Base-by-base conservation (phyloP, 2,113 vertebrate genomes). In the pig (Sus scrofa) region DNA sequence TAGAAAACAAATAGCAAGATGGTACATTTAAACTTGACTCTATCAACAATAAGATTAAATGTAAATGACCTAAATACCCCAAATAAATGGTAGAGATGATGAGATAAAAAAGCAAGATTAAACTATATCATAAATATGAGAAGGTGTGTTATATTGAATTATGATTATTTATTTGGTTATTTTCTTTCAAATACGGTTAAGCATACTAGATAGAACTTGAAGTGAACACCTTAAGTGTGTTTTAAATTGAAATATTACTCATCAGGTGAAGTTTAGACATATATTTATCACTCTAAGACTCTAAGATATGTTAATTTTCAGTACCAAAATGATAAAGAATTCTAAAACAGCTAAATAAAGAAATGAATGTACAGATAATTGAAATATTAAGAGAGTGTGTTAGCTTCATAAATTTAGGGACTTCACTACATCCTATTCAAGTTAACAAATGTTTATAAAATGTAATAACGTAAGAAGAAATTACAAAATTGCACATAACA, bases 141-240 rank as follows among this genome's bases (percentile, higher is more conserved):
- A 73, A 81, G 75, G 19, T 9, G 63, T 44, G 14, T 71, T 94
- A 50, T 63, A 60, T 86, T 82, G 60, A 65, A 50, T 91, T 89
- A 81, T 67, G 20, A 84, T 90, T 62, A 74, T 89, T 86, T 93
- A 52, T 70, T 86, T n/a, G 26, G 19, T 86, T 85, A 32, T 91
- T 86, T 86, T 75, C 74, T 82, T 97, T 94, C 78, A 91, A 94
- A 94, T 94, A 74, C 50, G 22, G 60, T 56, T 88, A 96, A 82
- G n/a, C 7, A 77, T 77, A 85, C 44, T 70, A 82, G 37, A 37
- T 85, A 62, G 84, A 95, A 86, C 52, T 74, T 96, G 58, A 97
- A 78, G 44, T 67, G 14, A 91, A 85, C 20, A 94, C 63, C 22
- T 92, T 90, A 91, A 26, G 26, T 92, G 15, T 67, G 54, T 56